phyloP scores from a whole-genome alignment of 1,140 invertebrate species.

The Matsumurasca onukii region DNA sequence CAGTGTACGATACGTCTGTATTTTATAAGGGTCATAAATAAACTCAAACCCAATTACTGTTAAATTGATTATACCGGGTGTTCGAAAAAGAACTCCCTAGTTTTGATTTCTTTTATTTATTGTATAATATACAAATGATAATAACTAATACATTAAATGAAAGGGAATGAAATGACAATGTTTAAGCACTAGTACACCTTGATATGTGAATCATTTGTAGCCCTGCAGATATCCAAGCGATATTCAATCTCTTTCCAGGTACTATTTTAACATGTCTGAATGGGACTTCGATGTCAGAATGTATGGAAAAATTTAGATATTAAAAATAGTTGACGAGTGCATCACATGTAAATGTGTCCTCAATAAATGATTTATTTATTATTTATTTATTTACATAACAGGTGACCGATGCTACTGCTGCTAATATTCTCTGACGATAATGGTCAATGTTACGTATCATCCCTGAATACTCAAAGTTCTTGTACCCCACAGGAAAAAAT shows the following conservation, averaged over 20 bases:
- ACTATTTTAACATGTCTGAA: no score
- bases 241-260: not conserved
- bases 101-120: not conserved
- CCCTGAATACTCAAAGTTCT: not conserved
- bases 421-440: not conserved
- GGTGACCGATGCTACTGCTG: not conserved
- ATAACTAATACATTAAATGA: not conserved
- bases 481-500: not conserved
- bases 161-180: not conserved
- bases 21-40: no score
- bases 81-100: not conserved
- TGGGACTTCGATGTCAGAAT: no score
- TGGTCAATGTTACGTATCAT: not conserved
- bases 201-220: not conserved
- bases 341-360: no score
- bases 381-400: not conserved
- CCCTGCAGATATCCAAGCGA: not conserved
- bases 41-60: no score
- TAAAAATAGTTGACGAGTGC: no score
- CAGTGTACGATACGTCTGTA: no score
- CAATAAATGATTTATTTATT: no score
- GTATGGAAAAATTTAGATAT: no score
- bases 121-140: not conserved
- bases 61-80: not conserved
- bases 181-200: not conserved